Conservation (phyloP, 2,888 invertebrate species). For the Didymodactylos carnosus region DNA sequence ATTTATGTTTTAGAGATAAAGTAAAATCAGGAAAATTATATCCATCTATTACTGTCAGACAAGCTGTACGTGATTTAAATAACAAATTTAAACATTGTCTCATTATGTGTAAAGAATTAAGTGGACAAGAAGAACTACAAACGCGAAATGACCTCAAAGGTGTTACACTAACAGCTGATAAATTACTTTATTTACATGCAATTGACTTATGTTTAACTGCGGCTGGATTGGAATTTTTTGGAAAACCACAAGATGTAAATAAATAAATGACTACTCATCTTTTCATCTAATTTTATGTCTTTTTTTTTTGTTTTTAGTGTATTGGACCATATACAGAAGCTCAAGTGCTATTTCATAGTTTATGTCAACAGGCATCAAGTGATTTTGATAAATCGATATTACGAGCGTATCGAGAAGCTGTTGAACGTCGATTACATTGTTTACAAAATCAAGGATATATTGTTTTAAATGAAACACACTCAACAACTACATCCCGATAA, state of each 20-base stretch:
- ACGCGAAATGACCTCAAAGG: conserved; percentile 31
- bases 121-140: conserved; percentile 41
- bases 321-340: conserved; percentile 10
- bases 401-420: conserved; percentile 10
- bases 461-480: background rate
- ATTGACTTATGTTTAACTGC: conserved; percentile 95
- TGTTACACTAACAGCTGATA: conserved; percentile 55
- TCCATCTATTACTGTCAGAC: background rate
- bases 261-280: background rate
- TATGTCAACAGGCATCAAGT: conserved; percentile 2
- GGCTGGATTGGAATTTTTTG: conserved; percentile 85
- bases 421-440: conserved; percentile 6
- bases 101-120: conserved; percentile 65
- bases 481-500: too few relatives aligned
- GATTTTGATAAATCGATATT: conserved; percentile 1
- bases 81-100: conserved; percentile 31
- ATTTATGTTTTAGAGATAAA: background rate
- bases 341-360: conserved; percentile 12
- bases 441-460: background rate
- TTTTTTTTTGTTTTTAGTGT: background rate
- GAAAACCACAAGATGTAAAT: conserved; percentile 46
- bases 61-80: background rate
- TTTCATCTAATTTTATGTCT: too few relatives aligned
- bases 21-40: background rate
- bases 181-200: conserved; percentile 86